Evolutionary conservation across 2,888 invertebrate species (phyloP).

Genomic region (Ochlodes sylvanus): DNA sequence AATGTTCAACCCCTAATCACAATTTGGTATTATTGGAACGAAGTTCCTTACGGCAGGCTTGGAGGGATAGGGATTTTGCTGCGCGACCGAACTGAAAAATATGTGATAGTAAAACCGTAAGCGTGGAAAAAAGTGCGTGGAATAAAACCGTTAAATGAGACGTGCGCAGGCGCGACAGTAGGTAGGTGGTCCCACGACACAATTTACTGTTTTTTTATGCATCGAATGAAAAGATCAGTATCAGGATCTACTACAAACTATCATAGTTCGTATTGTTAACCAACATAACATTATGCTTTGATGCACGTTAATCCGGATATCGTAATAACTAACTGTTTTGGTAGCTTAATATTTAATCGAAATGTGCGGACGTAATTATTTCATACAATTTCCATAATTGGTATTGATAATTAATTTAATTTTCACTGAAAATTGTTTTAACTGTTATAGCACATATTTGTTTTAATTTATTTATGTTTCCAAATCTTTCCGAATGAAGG

Average conservation of each 20-base stretch:
- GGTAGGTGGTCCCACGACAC: no score
- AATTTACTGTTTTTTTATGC: background rate
- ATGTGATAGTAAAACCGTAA: no score
- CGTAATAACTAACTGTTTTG: constrained; percentile 2
- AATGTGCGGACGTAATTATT: constrained; percentile 4
- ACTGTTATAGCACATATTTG: background rate
- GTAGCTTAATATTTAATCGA: constrained; percentile 10
- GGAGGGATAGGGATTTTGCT: no score
- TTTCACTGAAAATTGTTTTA: background rate
- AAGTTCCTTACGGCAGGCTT: no score
- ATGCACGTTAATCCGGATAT: constrained; percentile 17
- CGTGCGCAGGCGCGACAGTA: no score
- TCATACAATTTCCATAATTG: constrained; percentile 5
- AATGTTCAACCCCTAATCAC: no score
- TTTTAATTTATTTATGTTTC: background rate
- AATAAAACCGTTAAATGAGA: no score
- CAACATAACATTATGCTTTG: constrained; percentile 9
- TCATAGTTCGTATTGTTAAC: background rate
- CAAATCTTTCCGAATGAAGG: background rate
- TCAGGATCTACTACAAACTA: background rate
- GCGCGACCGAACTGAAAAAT: no score
- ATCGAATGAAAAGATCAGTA: background rate
- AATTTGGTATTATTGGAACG: no score
- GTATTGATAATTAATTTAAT: constrained; percentile 1
- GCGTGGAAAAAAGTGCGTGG: no score